Conservation (phyloP, 2,888 invertebrate species). For the Sepiola atlantica region DNA sequence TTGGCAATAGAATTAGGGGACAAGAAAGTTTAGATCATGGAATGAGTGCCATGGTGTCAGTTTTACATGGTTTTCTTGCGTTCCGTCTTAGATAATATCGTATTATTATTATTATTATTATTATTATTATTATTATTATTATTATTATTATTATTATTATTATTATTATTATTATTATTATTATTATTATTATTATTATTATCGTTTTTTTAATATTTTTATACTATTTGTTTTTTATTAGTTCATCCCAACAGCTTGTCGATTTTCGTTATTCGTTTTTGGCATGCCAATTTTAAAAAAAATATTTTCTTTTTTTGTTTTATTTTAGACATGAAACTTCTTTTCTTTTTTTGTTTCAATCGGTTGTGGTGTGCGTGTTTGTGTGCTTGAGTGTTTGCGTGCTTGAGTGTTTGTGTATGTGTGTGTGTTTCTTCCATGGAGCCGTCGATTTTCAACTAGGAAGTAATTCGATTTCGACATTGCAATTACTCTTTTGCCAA, state of each 20-base stretch:
- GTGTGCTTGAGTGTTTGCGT: too few species aligned
- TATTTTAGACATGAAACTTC: too few species aligned
- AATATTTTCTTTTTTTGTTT: too few species aligned
- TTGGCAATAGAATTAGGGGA: background rate
- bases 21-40: background rate
- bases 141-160: too few species aligned
- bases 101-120: too few species aligned
- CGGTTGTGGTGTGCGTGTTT: too few species aligned
- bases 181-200: too few species aligned
- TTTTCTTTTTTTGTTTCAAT: too few species aligned
- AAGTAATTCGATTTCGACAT: background rate
- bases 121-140: too few species aligned
- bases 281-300: background rate
- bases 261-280: slow-evolving; percentile 10
- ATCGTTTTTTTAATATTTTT: too few species aligned
- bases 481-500: background rate
- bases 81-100: background rate
- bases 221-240: background rate
- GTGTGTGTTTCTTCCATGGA: background rate
- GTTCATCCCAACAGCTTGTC: background rate
- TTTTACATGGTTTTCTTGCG: background rate
- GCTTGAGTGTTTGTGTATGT: too few species aligned
- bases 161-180: too few species aligned
- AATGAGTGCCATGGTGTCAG: background rate
- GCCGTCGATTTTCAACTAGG: background rate